Conservation (phyloP, 2,113 vertebrate species). For the Mystacornis crossleyi region DNA sequence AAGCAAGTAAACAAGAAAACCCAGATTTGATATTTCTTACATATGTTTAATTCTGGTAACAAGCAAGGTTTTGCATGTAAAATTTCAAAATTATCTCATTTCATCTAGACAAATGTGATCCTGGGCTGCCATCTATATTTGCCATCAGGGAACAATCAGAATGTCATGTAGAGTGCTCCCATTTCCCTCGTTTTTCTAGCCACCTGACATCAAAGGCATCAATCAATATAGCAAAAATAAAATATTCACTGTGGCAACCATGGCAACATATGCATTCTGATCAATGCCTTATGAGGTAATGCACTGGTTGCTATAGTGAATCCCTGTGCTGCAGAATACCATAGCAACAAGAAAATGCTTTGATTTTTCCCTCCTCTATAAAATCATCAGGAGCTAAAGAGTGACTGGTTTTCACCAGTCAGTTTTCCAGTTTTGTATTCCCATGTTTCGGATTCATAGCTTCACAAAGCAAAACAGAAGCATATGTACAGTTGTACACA, state of each 20-base stretch:
- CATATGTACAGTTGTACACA: neutral
- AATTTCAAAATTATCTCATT: neutral
- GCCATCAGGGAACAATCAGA: neutral
- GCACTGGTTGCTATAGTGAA: neutral
- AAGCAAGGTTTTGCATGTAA: neutral
- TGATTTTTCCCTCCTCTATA: neutral
- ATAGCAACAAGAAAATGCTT: conserved; percentile 34
- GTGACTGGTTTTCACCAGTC: neutral
- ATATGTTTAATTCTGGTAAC: neutral
- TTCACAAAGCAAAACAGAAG: neutral
- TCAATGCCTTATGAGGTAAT: neutral
- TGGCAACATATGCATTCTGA: neutral
- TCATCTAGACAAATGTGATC: neutral
- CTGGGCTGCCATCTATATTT: neutral
- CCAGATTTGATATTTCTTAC: neutral
- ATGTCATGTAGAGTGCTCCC: neutral
- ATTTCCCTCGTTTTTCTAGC: neutral
- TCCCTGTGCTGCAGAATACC: neutral
- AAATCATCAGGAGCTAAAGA: neutral
- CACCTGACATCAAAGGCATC: neutral
- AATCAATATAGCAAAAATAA: neutral
- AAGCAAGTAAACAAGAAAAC: neutral
- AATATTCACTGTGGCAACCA: conserved; percentile 24
- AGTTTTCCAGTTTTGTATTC: neutral
- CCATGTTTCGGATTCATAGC: neutral